Percentiles rank a stretch among this genome's conserved stretches.
These are phyloP conservation scores for Nixonia krombeini DNA, from an alignment of 1,140 invertebrate species.

Conservation along the genomic window DNA sequence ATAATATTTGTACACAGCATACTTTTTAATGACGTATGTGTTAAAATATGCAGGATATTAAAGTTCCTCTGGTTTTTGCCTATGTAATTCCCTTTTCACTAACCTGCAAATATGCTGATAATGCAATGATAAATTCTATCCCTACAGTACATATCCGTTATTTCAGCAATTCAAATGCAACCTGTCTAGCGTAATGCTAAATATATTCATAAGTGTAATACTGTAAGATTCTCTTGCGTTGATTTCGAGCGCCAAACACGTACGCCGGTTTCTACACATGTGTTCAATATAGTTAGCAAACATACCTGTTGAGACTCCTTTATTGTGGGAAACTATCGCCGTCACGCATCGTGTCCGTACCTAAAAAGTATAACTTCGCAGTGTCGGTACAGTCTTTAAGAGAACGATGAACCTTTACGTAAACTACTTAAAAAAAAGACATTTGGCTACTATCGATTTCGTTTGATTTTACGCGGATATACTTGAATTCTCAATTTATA, in stretches of 20 bases:
- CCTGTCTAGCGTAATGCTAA: neutral
- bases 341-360: constrained; percentile 53
- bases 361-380: constrained; percentile 48
- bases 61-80: too few relatives aligned
- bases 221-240: neutral
- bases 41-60: too few relatives aligned
- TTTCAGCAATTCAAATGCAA: neutral
- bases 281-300: constrained; percentile 44
- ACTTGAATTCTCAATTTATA: too few relatives aligned
- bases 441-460: too few relatives aligned
- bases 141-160: constrained; percentile 1
- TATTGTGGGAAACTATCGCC: constrained; percentile 54
- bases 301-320: constrained; percentile 32
- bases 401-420: constrained; percentile 30
- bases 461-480: too few relatives aligned
- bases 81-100: too few relatives aligned
- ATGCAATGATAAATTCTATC: neutral
- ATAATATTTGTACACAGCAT: too few relatives aligned
- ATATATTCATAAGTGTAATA: neutral
- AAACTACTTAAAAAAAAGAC: constrained; percentile 12
- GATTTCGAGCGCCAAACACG: neutral
- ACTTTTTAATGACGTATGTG: too few relatives aligned
- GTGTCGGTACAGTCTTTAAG: constrained; percentile 20
- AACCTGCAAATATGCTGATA: neutral
- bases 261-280: constrained; percentile 7